phyloP scores from a whole-genome alignment of 2,888 invertebrate genomes.

The Hetaerina titia region DNA sequence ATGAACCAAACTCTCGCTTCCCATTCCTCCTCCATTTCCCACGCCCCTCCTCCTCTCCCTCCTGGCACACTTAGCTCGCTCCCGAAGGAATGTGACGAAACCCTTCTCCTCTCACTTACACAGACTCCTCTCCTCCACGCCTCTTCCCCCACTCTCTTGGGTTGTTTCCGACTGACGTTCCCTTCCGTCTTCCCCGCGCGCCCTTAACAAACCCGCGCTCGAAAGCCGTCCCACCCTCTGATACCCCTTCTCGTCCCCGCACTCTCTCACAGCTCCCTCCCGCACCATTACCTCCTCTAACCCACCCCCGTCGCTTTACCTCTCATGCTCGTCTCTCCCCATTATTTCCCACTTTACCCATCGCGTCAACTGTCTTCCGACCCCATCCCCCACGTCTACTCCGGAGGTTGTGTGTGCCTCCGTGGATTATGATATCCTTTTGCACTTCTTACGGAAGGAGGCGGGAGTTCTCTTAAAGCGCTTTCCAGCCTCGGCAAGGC shows the following conservation, averaged over 20 bases:
- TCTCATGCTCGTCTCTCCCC: not conserved
- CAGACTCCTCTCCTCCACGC: not conserved
- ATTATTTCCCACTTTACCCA: constrained; percentile 21
- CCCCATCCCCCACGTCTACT: not conserved
- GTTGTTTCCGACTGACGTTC: constrained; percentile 11
- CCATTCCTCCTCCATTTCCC: not conserved
- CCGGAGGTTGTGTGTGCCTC: not conserved
- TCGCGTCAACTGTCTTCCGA: constrained; percentile 16
- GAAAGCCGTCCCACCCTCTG: not conserved
- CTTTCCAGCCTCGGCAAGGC: not conserved
- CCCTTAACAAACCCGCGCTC: no score
- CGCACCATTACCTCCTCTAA: not conserved
- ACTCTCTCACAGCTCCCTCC: not conserved
- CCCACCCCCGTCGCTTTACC: not conserved
- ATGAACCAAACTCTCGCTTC: not conserved
- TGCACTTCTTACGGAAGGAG: not conserved
- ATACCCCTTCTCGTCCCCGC: not conserved
- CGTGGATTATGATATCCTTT: not conserved
- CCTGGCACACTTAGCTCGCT: not conserved
- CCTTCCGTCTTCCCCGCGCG: not conserved
- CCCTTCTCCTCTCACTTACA: not conserved
- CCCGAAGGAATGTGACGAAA: not conserved
- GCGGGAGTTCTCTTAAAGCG: not conserved
- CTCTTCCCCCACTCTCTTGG: not conserved
- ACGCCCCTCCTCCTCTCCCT: not conserved